Base-by-base conservation (phyloP, 1,140 invertebrate genomes). In the Piezodorus guildinii region DNA sequence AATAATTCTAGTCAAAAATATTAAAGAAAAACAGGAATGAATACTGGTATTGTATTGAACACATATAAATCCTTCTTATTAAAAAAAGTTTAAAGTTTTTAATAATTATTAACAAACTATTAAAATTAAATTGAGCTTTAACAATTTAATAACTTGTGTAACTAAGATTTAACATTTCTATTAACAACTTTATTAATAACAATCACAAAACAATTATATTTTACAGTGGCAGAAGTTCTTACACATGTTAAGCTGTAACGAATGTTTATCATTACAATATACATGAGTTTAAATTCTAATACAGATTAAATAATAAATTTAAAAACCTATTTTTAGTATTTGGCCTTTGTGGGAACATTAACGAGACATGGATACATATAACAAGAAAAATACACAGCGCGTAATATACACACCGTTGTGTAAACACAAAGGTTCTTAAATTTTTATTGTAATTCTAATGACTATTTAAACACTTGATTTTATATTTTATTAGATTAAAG, bases 91-190 rank as follows among this genome's bases (percentile, higher is more conserved):
- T 39, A 39, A 39, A 39, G 34, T 39, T 39, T 39, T 23, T 15
- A 23, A 15, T 16, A 19, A 23, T 21, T 19, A 23, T 56, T 56
- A 56, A 56, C 52, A 56, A 56, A 56, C 23, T 56, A 56, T 56
- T 56, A 56, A 56, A 56, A 56, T 56, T 56, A 56, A 49, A 49
- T 19, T 19, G 52, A 56, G 52, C 23, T 23, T 56, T 56, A 56
- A 56, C 52, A 56, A 56, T 21, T 56, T 15, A 56, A 56, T 56
- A 56, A 56, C 23, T 19, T 56, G 52, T 56, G 17, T 56, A 56
- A 25, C 52, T 56, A 56, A 56, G 19, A 16, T 23, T 56, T 56
- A 56, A 56, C 52, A 56, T 56, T 56, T 23, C 19, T 15, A 56
- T 21, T 56, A 16, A 56, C 52, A 56, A 56, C 52, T 23, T 56